Evolutionary conservation across 2,888 invertebrate species (phyloP).

Genomic region (Meloe dianella): DNA sequence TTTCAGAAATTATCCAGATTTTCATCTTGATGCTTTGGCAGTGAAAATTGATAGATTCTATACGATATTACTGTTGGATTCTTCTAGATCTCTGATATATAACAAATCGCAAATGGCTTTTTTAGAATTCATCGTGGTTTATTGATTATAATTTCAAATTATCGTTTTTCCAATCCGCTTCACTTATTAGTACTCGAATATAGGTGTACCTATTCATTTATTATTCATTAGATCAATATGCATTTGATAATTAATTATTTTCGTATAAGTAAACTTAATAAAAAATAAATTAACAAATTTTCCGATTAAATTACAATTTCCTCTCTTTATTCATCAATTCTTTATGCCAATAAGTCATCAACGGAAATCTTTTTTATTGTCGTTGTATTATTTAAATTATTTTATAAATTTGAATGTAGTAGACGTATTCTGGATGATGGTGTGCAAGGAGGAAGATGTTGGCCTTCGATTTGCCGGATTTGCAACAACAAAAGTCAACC

Average conservation of each 20-base stretch:
- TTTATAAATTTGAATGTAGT: neutral
- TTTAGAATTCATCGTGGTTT: conserved; percentile 26
- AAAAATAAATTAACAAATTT: conserved; percentile 3
- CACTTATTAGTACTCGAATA: conserved; percentile 30
- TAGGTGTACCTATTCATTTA: conserved; percentile 22
- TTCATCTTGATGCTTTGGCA: conserved; percentile 17
- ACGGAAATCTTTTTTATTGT: neutral
- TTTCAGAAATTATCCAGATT: conserved; percentile 8
- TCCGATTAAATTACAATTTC: neutral
- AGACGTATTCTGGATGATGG: conserved; percentile 22
- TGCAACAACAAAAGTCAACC: conserved; percentile 27
- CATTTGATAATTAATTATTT: neutral
- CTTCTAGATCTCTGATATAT: conserved; percentile 18
- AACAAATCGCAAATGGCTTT: conserved; percentile 19
- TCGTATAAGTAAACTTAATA: neutral
- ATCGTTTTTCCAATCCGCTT: conserved; percentile 27
- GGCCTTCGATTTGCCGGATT: conserved; percentile 32
- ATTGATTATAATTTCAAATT: conserved; percentile 21
- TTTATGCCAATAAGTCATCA: neutral
- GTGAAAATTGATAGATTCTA: neutral
- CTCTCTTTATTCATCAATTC: neutral
- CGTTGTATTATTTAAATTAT: neutral
- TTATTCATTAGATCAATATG: conserved; percentile 17
- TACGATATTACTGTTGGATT: neutral
- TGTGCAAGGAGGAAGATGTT: conserved; percentile 20